These are phyloP conservation scores for Schlechtendalia chinensis DNA, from an alignment of 1,140 invertebrate genomes.

Conservation along the genomic window DNA sequence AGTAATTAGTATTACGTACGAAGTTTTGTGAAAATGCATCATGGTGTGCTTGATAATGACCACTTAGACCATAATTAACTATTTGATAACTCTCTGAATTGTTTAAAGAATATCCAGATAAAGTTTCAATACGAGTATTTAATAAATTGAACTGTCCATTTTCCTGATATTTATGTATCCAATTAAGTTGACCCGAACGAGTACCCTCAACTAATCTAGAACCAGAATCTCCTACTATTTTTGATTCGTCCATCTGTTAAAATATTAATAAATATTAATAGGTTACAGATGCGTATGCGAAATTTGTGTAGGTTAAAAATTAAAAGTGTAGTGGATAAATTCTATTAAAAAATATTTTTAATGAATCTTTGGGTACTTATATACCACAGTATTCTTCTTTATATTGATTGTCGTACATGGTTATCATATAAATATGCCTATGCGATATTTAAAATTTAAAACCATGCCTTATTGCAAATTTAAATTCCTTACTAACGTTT, in stretches of 20 bases:
- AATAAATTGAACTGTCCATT: neutral
- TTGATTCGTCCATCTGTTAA: neutral
- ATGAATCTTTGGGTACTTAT: too few species aligned
- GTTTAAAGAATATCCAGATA: neutral
- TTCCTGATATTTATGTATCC: neutral
- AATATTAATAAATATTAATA: too few species aligned
- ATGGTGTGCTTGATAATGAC: neutral
- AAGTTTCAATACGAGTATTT: neutral
- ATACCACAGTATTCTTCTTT: too few species aligned
- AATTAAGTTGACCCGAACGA: neutral
- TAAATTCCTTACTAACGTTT: neutral
- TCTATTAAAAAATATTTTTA: too few species aligned
- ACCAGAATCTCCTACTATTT: neutral
- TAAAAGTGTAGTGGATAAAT: too few species aligned
- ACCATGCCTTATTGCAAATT: too few species aligned
- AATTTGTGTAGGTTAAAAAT: too few species aligned
- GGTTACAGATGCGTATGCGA: too few species aligned
- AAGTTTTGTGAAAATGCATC: neutral
- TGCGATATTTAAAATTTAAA: too few species aligned
- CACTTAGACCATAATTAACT: slow-evolving; percentile 5
- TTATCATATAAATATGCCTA: too few species aligned
- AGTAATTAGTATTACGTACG: too few species aligned
- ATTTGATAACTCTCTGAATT: neutral
- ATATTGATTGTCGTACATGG: too few species aligned
- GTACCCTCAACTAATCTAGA: rapidly evolving